Evolutionary conservation across 2,113 vertebrate genomes (phyloP).

Genomic region (Cygnus atratus): DNA sequence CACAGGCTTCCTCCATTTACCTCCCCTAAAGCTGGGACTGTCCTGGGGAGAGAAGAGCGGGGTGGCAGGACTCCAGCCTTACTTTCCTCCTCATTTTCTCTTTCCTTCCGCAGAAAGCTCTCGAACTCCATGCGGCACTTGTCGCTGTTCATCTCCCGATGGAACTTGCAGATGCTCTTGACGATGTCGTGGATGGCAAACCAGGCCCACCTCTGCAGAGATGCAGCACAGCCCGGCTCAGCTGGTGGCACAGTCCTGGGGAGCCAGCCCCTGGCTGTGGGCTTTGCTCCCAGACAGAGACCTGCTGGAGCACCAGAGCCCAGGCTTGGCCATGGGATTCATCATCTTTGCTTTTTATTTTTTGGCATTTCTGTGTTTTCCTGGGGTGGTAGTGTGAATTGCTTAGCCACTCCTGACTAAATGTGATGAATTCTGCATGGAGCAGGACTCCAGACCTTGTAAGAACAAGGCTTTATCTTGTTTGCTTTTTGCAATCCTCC

Average conservation of each 20-base stretch:
- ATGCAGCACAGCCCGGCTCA: neutral
- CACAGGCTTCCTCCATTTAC: neutral
- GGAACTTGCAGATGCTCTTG: slow-evolving; percentile 70
- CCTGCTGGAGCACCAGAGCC: neutral
- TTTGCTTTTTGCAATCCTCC: neutral
- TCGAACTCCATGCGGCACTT: neutral
- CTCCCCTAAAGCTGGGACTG: neutral
- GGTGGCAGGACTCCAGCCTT: neutral
- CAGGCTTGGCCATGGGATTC: neutral
- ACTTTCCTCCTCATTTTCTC: slow-evolving; percentile 71
- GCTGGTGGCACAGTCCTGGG: neutral
- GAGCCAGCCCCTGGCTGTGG: neutral
- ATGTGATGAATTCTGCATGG: neutral
- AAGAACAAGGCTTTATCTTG: neutral
- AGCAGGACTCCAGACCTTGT: neutral
- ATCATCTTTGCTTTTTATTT: neutral
- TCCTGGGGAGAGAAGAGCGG: neutral
- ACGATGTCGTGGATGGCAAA: slow-evolving; percentile 36
- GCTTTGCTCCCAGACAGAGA: neutral
- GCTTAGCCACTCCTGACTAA: neutral
- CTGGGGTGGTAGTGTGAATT: neutral
- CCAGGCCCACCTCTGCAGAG: slow-evolving; percentile 61
- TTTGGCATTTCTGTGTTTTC: neutral
- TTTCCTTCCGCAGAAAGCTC: slow-evolving; percentile 64
- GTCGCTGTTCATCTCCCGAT: slow-evolving; percentile 18